These are phyloP conservation scores for Antedon mediterranea DNA, from an alignment of 53 echinoderm and acorn worm species.

Conservation along the genomic window DNA sequence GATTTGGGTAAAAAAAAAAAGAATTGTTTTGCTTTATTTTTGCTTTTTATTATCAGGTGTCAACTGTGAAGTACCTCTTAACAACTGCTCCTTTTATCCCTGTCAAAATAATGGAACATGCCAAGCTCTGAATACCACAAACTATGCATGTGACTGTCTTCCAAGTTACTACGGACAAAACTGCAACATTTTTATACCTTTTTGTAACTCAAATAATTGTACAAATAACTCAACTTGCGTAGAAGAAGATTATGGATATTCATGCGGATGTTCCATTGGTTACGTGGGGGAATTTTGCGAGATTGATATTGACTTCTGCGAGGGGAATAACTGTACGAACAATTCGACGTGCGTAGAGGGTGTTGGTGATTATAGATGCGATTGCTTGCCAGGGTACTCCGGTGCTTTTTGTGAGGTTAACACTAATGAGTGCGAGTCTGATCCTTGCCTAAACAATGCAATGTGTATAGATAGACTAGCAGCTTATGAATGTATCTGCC, in stretches of 20 bases:
- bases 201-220: conserved; percentile 40
- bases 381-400: conserved; percentile 30
- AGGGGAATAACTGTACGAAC: conserved; percentile 28
- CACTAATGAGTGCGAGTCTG: conserved; percentile 35
- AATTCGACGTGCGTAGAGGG: conserved; percentile 42
- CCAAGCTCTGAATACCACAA: conserved; percentile 21
- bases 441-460: conserved; percentile 35
- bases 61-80: conserved; percentile 40
- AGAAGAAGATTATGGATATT: conserved; percentile 23
- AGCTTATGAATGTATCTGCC: conserved; percentile 33
- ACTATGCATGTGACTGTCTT: conserved; percentile 35
- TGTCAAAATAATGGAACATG: conserved; percentile 61
- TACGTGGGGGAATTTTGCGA: conserved; percentile 39
- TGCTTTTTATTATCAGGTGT: conserved; percentile 18
- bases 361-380: conserved; percentile 22
- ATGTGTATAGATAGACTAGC: conserved; percentile 27
- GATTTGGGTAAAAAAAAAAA: too few relatives aligned
- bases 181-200: conserved; percentile 47
- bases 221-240: conserved; percentile 29
- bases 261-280: conserved; percentile 33
- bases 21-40: conserved; percentile 1
- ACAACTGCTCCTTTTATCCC: conserved; percentile 57
- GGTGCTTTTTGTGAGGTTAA: conserved; percentile 41
- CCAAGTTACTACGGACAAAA: conserved; percentile 36
- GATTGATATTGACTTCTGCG: conserved; percentile 46